A percentile compares a stretch with the other conserved stretches of the same genome.
Evolutionary conservation across 1,140 invertebrate species (phyloP).

Genomic region (Drosophila pallidifrons): DNA sequence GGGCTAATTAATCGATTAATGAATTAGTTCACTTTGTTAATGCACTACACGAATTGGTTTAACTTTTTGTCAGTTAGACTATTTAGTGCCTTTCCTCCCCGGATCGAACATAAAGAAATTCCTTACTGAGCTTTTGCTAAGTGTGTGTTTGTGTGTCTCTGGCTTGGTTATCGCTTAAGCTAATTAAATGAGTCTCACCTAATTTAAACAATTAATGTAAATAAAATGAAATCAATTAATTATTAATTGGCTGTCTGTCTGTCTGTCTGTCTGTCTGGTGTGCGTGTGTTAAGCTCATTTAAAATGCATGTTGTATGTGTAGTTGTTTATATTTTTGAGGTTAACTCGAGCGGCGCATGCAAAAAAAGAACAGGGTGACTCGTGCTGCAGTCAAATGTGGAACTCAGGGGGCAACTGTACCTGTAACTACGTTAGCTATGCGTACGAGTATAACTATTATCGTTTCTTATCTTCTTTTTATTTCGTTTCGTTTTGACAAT

Average conservation of each 20-base stretch:
- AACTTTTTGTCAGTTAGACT: conserved; percentile 47
- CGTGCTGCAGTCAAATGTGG: conserved; percentile 10
- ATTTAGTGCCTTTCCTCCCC: conserved; percentile 35
- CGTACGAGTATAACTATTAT: conserved; percentile 44
- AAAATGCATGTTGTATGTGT: conserved; percentile 17
- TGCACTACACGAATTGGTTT: conserved; percentile 42
- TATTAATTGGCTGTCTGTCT: conserved; percentile 12
- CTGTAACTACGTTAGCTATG: conserved; percentile 48
- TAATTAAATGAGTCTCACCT: conserved; percentile 9
- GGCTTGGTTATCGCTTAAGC: conserved; percentile 14
- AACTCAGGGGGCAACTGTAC: conserved; percentile 25
- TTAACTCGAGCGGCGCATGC: conserved; percentile 7
- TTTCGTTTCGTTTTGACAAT: conserved; percentile 22
- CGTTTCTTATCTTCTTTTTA: conserved; percentile 2
- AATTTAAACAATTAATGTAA: conserved; percentile 21
- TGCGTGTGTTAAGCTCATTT: conserved; percentile 44
- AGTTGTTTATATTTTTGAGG: background rate
- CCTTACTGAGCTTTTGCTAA: conserved; percentile 27
- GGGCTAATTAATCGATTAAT: conserved; percentile 16
- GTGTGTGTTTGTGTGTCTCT: conserved; percentile 13
- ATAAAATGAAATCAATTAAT: conserved; percentile 21
- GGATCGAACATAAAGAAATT: conserved; percentile 5
- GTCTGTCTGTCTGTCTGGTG: conserved; percentile 8
- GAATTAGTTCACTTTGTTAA: conserved; percentile 16
- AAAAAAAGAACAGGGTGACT: conserved; percentile 26